phyloP scores from a whole-genome alignment of 2,888 invertebrate genomes.

The Chirona hameri region DNA sequence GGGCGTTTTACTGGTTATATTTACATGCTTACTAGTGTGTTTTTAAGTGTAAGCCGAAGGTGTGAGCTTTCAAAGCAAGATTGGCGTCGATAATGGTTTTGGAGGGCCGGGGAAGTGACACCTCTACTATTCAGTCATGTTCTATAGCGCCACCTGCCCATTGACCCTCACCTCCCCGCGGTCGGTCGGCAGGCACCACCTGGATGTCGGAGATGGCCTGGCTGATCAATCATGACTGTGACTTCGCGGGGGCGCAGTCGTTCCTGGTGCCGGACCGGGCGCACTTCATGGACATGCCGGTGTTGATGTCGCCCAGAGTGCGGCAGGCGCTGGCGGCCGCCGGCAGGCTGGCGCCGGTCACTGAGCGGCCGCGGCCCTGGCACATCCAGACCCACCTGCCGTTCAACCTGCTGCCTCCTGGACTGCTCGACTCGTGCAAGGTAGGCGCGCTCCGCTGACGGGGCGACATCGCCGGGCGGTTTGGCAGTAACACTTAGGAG shows the following conservation, averaged over 20 bases:
- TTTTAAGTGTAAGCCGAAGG: no score
- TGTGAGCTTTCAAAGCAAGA: no score
- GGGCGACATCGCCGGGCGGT: no score
- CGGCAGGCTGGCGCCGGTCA: neutral
- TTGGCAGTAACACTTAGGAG: no score
- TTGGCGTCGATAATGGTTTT: no score
- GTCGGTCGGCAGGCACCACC: neutral
- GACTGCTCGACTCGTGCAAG: conserved; percentile 41
- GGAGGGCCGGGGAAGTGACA: no score
- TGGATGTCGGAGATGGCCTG: conserved; percentile 30
- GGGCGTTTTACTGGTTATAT: no score
- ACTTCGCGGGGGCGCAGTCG: neutral
- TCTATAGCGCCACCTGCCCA: no score
- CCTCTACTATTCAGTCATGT: no score
- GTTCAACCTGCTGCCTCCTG: conserved; percentile 35
- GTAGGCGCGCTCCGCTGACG: conserved; percentile 36
- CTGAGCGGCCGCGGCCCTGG: conserved; percentile 34
- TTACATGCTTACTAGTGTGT: no score
- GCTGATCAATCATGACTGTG: conserved; percentile 6
- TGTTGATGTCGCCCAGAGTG: neutral
- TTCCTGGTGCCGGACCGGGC: neutral
- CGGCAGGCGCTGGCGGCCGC: neutral
- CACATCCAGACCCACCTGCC: conserved; percentile 44
- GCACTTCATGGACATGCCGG: neutral
- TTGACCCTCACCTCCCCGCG: neutral